These are phyloP conservation scores for Drosophila greeni DNA, from an alignment of 2,888 invertebrate genomes.

Conservation along the genomic window DNA sequence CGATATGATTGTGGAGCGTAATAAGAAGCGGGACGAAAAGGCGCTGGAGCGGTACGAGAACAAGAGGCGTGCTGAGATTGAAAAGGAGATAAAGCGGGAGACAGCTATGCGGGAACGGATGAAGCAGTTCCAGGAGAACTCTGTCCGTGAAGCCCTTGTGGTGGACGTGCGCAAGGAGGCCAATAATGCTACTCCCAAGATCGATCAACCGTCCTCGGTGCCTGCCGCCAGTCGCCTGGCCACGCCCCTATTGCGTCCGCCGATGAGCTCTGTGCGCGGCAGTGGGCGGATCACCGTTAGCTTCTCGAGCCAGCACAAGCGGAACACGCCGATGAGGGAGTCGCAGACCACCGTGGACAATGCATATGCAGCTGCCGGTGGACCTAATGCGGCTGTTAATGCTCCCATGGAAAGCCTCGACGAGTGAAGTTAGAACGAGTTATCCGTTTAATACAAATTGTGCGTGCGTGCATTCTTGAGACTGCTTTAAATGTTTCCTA, in stretches of 20 bases:
- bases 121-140: constrained; percentile 71
- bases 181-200: constrained; percentile 58
- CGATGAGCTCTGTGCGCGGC: constrained; percentile 67
- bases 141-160: constrained; percentile 71
- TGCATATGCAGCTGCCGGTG: constrained; percentile 57
- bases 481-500: constrained; percentile 26
- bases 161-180: constrained; percentile 73
- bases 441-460: not conserved
- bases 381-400: constrained; percentile 18
- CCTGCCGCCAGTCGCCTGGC: constrained; percentile 51
- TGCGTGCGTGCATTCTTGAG: constrained; percentile 8
- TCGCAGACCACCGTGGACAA: constrained; percentile 67
- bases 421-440: constrained; percentile 7
- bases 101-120: constrained; percentile 75
- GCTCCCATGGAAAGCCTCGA: constrained; percentile 33
- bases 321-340: constrained; percentile 75
- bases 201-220: constrained; percentile 24
- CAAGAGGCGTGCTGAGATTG: constrained; percentile 74
- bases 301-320: constrained; percentile 72
- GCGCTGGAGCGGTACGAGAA: constrained; percentile 72
- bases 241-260: constrained; percentile 64
- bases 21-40: constrained; percentile 75
- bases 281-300: constrained; percentile 73
- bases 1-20: constrained; percentile 72
- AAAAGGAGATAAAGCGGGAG: constrained; percentile 75